A percentile compares a stretch with the other conserved stretches of the same genome.
Evolutionary conservation across 2,797 vertebrate species (phyloP).

Genomic region (Hyperoplus immaculatus): DNA sequence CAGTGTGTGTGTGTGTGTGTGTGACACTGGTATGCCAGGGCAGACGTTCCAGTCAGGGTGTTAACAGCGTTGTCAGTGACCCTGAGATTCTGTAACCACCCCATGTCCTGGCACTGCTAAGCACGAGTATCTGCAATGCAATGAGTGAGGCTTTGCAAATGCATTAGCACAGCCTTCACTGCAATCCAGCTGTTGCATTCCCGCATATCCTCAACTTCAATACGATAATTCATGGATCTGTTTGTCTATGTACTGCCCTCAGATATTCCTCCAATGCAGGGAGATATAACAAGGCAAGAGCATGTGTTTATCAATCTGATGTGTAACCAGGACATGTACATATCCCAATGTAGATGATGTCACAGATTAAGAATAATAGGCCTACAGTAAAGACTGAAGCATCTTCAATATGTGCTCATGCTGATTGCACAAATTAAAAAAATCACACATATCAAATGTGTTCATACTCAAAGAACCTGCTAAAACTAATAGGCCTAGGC

Average conservation of each 20-base stretch:
- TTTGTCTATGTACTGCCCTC: background rate
- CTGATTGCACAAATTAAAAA: background rate
- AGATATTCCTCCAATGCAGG: background rate
- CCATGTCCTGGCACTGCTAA: conserved; percentile 16
- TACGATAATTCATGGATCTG: conserved; percentile 1
- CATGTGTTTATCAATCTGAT: background rate
- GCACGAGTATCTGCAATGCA: conserved; percentile 28
- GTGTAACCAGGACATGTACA: background rate
- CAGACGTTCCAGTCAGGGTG: conserved; percentile 47
- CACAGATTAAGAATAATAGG: background rate
- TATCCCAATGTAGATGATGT: background rate
- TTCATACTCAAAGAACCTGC: background rate
- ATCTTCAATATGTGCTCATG: background rate
- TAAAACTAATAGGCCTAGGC: background rate
- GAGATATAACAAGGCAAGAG: background rate
- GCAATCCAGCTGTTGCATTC: conserved; percentile 4
- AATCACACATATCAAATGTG: background rate
- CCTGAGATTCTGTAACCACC: conserved; percentile 41
- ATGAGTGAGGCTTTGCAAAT: conserved; percentile 12
- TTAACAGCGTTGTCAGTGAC: conserved; percentile 64
- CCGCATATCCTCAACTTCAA: background rate
- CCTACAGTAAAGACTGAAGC: background rate
- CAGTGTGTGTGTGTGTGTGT: conserved; percentile 21
- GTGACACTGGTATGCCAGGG: conserved; percentile 32
- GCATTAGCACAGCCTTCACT: conserved; percentile 11